Percentiles rank a stretch among this genome's conserved stretches.
These are phyloP conservation scores for Salmo trutta DNA, from an alignment of 2,797 vertebrate genomes.

Conservation along the genomic window DNA sequence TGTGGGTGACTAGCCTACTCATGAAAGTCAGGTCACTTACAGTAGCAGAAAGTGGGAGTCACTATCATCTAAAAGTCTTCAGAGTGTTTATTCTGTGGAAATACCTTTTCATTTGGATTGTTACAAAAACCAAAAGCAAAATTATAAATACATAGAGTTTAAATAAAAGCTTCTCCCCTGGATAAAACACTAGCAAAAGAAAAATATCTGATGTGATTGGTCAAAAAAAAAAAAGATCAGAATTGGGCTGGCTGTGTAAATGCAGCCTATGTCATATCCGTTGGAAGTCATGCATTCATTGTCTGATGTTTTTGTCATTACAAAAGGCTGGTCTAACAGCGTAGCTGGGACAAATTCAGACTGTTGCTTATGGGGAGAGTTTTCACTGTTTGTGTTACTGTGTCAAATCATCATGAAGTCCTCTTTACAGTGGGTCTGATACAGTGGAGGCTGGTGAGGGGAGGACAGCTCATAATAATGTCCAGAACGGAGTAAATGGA, in stretches of 20 bases:
- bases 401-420: too few relatives aligned
- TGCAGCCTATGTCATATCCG: too few relatives aligned
- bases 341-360: too few relatives aligned
- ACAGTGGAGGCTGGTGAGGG: too few relatives aligned
- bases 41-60: slow-evolving; percentile 66
- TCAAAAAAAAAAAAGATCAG: neutral
- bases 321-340: too few relatives aligned
- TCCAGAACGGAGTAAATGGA: too few relatives aligned
- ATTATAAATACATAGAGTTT: slow-evolving; percentile 8
- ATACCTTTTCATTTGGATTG: slow-evolving; percentile 40
- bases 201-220: slow-evolving; percentile 24
- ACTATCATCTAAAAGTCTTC: slow-evolving; percentile 7
- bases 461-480: too few relatives aligned
- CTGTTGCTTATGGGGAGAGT: too few relatives aligned
- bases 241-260: neutral
- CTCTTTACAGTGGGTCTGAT: too few relatives aligned
- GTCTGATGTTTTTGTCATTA: too few relatives aligned
- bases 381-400: too few relatives aligned
- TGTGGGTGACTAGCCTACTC: slow-evolving; percentile 54
- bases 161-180: slow-evolving; percentile 57
- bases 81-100: neutral
- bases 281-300: too few relatives aligned
- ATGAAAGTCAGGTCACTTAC: slow-evolving; percentile 54
- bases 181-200: slow-evolving; percentile 80
- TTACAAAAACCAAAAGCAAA: slow-evolving; percentile 34